A percentile compares a stretch with the other conserved stretches of the same genome.
Conservation (phyloP, 92 coral and sea anemone species). For the Epizoanthus illoricatus region DNA sequence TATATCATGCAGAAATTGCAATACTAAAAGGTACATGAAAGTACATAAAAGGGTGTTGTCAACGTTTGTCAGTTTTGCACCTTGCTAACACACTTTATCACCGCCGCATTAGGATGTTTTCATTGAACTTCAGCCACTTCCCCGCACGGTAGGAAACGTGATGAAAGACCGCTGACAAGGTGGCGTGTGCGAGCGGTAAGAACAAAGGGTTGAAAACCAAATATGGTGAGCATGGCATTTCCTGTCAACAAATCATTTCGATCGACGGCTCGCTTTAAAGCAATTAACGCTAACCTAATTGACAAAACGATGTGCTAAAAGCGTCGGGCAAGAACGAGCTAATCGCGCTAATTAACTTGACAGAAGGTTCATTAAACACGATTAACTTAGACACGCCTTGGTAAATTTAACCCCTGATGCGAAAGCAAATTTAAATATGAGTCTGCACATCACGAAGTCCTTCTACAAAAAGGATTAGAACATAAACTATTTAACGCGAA, state of each 20-base stretch:
- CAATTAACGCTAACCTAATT: constrained; percentile 35
- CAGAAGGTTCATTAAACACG: constrained; percentile 41
- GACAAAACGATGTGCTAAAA: constrained; percentile 41
- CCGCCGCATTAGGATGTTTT: background rate
- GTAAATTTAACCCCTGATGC: constrained; percentile 28
- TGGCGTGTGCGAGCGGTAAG: background rate
- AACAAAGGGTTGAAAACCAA: constrained; percentile 27
- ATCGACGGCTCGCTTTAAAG: constrained; percentile 27
- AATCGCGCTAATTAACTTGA: constrained; percentile 41
- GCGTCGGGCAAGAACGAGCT: constrained; percentile 34
- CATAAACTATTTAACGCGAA: constrained; percentile 19
- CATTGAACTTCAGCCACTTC: background rate
- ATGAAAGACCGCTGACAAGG: constrained; percentile 33
- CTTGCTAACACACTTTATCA: background rate
- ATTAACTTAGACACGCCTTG: constrained; percentile 43
- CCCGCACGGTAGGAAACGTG: background rate
- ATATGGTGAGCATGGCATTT: constrained; percentile 53
- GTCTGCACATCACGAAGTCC: constrained; percentile 23
- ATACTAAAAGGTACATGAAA: too few relatives aligned
- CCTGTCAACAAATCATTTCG: constrained; percentile 52
- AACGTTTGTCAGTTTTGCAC: too few relatives aligned
- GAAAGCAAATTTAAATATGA: constrained; percentile 26
- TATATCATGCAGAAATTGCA: too few relatives aligned
- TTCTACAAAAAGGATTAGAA: constrained; percentile 25
- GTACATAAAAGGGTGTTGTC: too few relatives aligned